Conservation (phyloP, 2,888 invertebrate genomes). For the Sipha maydis region DNA sequence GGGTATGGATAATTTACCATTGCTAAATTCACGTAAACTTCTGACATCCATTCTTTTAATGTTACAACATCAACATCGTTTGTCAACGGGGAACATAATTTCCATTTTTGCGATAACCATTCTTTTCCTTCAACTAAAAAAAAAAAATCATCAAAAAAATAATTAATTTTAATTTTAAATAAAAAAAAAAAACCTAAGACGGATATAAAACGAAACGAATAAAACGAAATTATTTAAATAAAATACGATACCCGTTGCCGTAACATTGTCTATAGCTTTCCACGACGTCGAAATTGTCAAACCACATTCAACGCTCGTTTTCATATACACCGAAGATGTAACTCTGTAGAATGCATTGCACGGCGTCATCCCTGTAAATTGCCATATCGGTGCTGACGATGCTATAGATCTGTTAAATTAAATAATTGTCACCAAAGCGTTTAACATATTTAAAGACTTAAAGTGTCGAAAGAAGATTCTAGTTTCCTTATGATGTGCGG, state of each 20-base stretch:
- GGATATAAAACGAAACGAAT: no score
- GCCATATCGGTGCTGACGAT: conserved; percentile 90
- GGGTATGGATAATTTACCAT: conserved; percentile 97
- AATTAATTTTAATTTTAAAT: not conserved
- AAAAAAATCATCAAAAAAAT: conserved; percentile 10
- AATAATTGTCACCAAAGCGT: no score
- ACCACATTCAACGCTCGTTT: conserved; percentile 74
- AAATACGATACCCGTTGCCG: conserved; percentile 70
- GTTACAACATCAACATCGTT: conserved; percentile 70
- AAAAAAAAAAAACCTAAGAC: not conserved
- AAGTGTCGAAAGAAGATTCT: conserved; percentile 16
- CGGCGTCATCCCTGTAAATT: conserved; percentile 81
- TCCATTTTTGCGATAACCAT: conserved; percentile 78
- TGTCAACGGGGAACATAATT: conserved; percentile 79
- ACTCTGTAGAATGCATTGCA: conserved; percentile 83
- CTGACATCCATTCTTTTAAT: conserved; percentile 78
- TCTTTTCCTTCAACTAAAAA: conserved; percentile 74
- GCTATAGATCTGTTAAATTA: conserved; percentile 80
- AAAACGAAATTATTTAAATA: no score
- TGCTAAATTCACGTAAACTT: conserved; percentile 82
- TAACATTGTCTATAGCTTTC: conserved; percentile 73
- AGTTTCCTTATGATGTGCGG: not conserved
- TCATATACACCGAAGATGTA: conserved; percentile 79
- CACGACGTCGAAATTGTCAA: conserved; percentile 82
- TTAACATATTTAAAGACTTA: no score